Conservation (phyloP, 2,888 invertebrate genomes). For the Ornithoptera priamus region DNA sequence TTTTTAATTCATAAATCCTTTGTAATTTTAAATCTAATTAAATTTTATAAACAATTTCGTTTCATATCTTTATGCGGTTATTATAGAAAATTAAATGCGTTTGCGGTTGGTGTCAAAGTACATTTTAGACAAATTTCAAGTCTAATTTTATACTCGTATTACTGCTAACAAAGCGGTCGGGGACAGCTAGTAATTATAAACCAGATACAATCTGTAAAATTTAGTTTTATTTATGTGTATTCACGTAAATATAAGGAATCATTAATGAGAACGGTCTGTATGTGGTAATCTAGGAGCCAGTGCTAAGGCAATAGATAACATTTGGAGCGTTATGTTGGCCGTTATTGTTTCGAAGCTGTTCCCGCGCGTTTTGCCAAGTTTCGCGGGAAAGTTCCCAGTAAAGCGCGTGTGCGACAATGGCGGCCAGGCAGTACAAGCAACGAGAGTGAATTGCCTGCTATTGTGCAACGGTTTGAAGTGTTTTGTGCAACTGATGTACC, state of each 20-base stretch:
- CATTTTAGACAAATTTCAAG: no score
- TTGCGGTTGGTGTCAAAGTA: no score
- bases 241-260: conserved; percentile 34
- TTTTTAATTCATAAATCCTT: no score
- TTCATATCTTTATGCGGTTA: no score
- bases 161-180: no score
- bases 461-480: conserved; percentile 66
- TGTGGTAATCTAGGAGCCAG: conserved; percentile 57
- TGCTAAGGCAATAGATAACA: conserved; percentile 62
- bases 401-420: conserved; percentile 76
- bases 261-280: conserved; percentile 66
- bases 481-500: conserved; percentile 72
- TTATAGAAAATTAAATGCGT: no score
- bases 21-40: no score
- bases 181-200: no score
- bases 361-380: conserved; percentile 76
- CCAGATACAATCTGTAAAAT: no score
- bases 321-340: conserved; percentile 75
- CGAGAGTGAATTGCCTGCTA: conserved; percentile 71
- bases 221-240: no score
- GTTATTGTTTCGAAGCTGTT: conserved; percentile 69
- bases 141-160: no score
- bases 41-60: no score
- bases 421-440: conserved; percentile 52
- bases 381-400: conserved; percentile 79